These are phyloP conservation scores for Adrianichthys oophorus DNA, from an alignment of 2,797 vertebrate species.

Conservation along the genomic window DNA sequence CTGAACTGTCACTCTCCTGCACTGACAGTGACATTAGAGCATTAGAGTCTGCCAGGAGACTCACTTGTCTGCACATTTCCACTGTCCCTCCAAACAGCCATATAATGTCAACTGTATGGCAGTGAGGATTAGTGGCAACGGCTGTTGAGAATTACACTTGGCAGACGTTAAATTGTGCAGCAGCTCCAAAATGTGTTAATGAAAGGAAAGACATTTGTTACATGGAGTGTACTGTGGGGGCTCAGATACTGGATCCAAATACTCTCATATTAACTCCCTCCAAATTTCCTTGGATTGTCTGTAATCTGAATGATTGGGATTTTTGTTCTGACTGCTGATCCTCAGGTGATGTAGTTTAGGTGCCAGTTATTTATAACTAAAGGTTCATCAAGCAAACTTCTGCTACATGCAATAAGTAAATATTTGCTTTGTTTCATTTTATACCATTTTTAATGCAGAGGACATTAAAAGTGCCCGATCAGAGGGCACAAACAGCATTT, in stretches of 20 bases:
- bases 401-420: no score
- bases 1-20: constrained; percentile 64
- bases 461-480: no score
- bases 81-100: constrained; percentile 21
- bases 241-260: constrained; percentile 8
- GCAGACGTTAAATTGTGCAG: constrained; percentile 32
- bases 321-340: constrained; percentile 19
- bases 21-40: constrained; percentile 52
- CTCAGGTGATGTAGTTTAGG: no score
- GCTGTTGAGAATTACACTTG: constrained; percentile 34
- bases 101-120: constrained; percentile 16
- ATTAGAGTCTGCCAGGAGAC: constrained; percentile 43
- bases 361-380: no score
- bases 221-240: constrained; percentile 19
- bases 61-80: constrained; percentile 35
- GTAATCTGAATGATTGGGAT: constrained; percentile 15
- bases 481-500: no score
- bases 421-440: no score
- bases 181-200: constrained; percentile 19
- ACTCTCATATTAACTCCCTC: constrained; percentile 7
- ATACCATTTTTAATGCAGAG: no score
- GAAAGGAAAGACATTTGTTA: constrained; percentile 22
- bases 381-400: no score
- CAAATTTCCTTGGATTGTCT: constrained; percentile 20
- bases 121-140: constrained; percentile 38